Evolutionary conservation across 2,888 invertebrate species (phyloP), one percentile per base, ranked within the genome.

Genomic region (Euphydryas editha): DNA sequence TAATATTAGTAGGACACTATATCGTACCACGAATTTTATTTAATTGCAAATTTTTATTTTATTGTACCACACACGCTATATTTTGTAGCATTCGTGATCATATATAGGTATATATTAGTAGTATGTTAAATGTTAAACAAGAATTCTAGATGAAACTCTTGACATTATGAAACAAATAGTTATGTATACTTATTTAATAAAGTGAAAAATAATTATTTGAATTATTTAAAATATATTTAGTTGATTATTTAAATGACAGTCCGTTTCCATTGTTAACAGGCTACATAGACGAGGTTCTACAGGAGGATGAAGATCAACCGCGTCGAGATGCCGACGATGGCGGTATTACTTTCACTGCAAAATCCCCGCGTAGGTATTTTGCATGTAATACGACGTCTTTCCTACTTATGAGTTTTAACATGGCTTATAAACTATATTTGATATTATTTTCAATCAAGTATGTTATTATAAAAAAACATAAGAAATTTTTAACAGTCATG

Each of bases 321-420:
- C 94, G 92, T 30, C 90, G 93, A 7, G 90, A 94, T 73, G 93
- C 94, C 59, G 97, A 97, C 80, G 97, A 97, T 84, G 96, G 96
- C 87, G 97, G 97, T 80, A 97, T 98, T 76, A 97, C 96, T 73
- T 98, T 98, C 86, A 97, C 97, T 78, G 98, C 97, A 70, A 96
- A 97, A 93, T 95, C 96, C 85, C 96, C 95, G 89, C 96, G 97
- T 97, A 95, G 95, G 96, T 95, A 92, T 92, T 88, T 80, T 85
- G 92, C 91, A 92, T 90, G 92, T 67, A 72, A 78, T 79, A 79
- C 79, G 80, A 75, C 72, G 79, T 79, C 76, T 81, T 78, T 74
- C 75, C 78, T 78, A 65, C 76, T 85, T 54, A 87, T 88, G 89
- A 86, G 88, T 85, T 89, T 88, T 87, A 84, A 88, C 76, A 75